These are phyloP conservation scores for Cyclophora albipunctata DNA, from an alignment of 2,888 invertebrate species.

Conservation along the genomic window DNA sequence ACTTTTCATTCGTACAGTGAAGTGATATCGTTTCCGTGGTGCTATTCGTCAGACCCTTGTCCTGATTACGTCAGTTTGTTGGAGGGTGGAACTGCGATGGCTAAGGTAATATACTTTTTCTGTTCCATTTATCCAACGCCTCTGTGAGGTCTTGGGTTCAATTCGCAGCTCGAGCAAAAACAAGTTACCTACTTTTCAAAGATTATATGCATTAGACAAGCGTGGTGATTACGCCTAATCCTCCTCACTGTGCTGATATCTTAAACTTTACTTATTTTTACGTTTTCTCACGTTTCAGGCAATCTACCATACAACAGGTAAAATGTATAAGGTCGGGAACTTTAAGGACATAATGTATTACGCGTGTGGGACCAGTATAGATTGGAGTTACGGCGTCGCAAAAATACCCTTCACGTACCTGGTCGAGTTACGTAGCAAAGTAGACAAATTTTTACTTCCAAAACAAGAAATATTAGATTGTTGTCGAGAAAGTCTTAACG, in stretches of 20 bases:
- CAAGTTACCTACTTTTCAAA: too few relatives aligned
- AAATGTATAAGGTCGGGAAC: slow-evolving; percentile 65
- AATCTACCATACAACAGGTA: slow-evolving; percentile 52
- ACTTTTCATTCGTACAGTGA: slow-evolving; percentile 61
- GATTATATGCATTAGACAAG: too few relatives aligned
- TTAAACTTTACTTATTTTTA: too few relatives aligned
- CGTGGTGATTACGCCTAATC: too few relatives aligned
- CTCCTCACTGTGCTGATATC: too few relatives aligned
- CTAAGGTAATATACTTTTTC: slow-evolving; percentile 39
- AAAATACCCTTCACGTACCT: slow-evolving; percentile 62
- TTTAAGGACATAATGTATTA: slow-evolving; percentile 65
- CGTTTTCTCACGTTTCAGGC: slow-evolving; percentile 36
- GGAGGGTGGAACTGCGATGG: slow-evolving; percentile 60
- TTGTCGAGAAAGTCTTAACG: slow-evolving; percentile 49
- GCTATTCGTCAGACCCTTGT: slow-evolving; percentile 53
- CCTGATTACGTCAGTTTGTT: slow-evolving; percentile 58
- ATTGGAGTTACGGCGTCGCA: slow-evolving; percentile 65
- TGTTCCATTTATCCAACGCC: not conserved
- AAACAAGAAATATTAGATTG: slow-evolving; percentile 51
- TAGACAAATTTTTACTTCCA: slow-evolving; percentile 49
- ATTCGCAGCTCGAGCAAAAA: too few relatives aligned
- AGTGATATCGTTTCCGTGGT: slow-evolving; percentile 64
- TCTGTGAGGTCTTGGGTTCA: too few relatives aligned
- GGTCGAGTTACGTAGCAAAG: slow-evolving; percentile 54
- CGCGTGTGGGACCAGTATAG: slow-evolving; percentile 62